Percentiles rank a stretch among this genome's conserved stretches.
Conservation (phyloP, 2,113 vertebrate species). For the Lasiurus borealis region DNA sequence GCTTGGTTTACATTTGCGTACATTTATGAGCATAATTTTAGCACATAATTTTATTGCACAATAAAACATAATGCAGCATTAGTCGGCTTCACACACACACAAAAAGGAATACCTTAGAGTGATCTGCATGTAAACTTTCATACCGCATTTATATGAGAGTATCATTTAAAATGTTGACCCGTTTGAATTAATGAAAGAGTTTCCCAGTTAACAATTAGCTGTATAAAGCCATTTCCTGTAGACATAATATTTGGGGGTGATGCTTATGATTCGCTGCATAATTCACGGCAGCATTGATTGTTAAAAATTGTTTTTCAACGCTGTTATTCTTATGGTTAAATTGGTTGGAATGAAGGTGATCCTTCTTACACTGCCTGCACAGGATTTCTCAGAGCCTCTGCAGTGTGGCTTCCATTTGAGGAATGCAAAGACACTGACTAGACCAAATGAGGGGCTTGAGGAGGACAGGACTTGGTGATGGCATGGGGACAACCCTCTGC, state of each 20-base stretch:
- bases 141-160: conserved; percentile 85
- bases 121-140: conserved; percentile 88
- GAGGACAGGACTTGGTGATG: not conserved
- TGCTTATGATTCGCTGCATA: conserved; percentile 80
- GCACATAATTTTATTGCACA: conserved; percentile 92
- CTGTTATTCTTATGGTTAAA: conserved; percentile 83
- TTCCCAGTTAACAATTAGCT: conserved; percentile 84
- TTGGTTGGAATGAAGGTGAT: conserved; percentile 78
- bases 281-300: conserved; percentile 80
- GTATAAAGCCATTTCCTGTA: conserved; percentile 79
- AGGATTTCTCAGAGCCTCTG: conserved; percentile 64
- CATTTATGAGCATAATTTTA: conserved; percentile 93
- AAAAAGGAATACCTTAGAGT: conserved; percentile 87
- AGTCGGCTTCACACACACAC: conserved; percentile 85
- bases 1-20: conserved; percentile 92
- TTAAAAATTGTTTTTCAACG: conserved; percentile 79
- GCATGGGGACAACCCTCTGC: not conserved
- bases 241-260: conserved; percentile 81
- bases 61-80: conserved; percentile 93
- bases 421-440: not conserved
- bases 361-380: conserved; percentile 59
- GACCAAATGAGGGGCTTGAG: not conserved
- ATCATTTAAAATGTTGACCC: conserved; percentile 85
- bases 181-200: conserved; percentile 85
- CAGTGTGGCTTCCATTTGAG: conserved; percentile 34